Percentiles rank a stretch among this genome's conserved stretches.
Evolutionary conservation across 2,888 invertebrate genomes (phyloP).

Genomic region (Dexiosoma caninum): DNA sequence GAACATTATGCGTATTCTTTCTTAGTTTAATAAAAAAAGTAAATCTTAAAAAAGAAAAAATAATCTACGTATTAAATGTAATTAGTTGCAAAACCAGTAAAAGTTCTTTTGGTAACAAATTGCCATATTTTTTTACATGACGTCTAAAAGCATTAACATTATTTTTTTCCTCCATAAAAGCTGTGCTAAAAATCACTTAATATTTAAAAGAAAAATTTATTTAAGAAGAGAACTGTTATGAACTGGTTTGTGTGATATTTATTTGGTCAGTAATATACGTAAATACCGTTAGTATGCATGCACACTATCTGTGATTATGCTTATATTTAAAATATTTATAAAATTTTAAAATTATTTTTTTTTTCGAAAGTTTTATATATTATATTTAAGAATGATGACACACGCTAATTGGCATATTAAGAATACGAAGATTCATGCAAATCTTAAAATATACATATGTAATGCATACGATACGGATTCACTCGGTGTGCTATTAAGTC

Average conservation of each 20-base stretch:
- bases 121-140: slow-evolving; percentile 11
- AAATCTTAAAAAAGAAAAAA: too few relatives aligned
- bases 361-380: too few relatives aligned
- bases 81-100: slow-evolving; percentile 1
- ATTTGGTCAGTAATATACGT: neutral
- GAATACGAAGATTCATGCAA: too few relatives aligned
- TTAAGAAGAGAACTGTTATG: neutral
- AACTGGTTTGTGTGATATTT: slow-evolving; percentile 39
- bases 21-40: too few relatives aligned
- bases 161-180: slow-evolving; percentile 15
- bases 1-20: too few relatives aligned
- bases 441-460: too few relatives aligned
- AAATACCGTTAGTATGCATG: neutral
- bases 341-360: too few relatives aligned
- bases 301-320: too few relatives aligned
- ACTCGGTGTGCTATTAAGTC: too few relatives aligned
- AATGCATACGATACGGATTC: too few relatives aligned
- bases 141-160: neutral
- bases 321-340: neutral
- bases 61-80: neutral
- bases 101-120: slow-evolving; percentile 31
- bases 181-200: neutral
- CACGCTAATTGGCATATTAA: too few relatives aligned
- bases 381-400: too few relatives aligned
- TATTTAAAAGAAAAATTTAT: neutral